These are phyloP conservation scores for Norana najaformis DNA, from an alignment of 2,888 invertebrate species.

Conservation along the genomic window DNA sequence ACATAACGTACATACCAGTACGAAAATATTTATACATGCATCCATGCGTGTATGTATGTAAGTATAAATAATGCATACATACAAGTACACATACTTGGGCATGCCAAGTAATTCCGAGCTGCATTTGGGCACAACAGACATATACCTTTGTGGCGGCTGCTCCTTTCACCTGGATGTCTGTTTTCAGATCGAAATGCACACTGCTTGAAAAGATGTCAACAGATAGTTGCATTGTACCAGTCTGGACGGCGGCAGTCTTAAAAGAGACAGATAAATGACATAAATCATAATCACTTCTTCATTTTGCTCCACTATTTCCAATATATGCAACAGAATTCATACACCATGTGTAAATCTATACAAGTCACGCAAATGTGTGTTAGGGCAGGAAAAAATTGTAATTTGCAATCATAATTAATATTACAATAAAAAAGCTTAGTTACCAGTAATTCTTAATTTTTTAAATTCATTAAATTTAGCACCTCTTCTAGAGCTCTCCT, in stretches of 20 bases:
- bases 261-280: conserved; percentile 37
- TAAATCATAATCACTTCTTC: neutral
- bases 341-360: neutral
- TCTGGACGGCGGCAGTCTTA: conserved; percentile 79
- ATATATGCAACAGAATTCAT: neutral
- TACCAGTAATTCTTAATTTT: neutral
- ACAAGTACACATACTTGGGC: neutral
- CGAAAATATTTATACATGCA: neutral
- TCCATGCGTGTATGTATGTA: neutral
- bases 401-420: neutral
- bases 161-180: conserved; percentile 72
- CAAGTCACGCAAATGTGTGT: neutral
- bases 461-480: neutral
- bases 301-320: neutral
- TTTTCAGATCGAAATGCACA: conserved; percentile 65
- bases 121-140: too few relatives aligned
- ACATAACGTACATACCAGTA: too few relatives aligned
- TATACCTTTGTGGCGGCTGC: conserved; percentile 73
- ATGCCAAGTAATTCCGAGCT: neutral
- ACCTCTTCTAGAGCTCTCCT: too few relatives aligned
- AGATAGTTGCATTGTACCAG: conserved; percentile 78
- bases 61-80: neutral
- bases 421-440: neutral
- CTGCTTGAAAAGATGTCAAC: conserved; percentile 64
- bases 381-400: neutral